phyloP scores from a whole-genome alignment of 2,113 vertebrate genomes.

The Apaloderma vittatum region DNA sequence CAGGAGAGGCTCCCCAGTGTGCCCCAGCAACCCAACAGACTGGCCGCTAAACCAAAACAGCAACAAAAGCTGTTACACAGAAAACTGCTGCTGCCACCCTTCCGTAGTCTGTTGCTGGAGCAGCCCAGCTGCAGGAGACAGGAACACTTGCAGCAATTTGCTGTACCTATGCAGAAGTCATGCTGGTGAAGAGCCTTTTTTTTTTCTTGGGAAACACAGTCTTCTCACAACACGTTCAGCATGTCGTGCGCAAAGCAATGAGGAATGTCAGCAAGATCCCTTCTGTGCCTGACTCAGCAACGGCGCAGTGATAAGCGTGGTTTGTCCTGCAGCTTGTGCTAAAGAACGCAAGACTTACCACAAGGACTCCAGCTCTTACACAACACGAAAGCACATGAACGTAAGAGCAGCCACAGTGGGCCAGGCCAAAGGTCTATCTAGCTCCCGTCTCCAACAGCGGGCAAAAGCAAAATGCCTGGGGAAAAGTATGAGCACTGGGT shows the following conservation, averaged over 20 bases:
- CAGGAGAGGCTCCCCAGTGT: background rate
- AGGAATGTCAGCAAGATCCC: constrained; percentile 17
- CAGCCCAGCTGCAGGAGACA: background rate
- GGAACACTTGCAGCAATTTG: background rate
- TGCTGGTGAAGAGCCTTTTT: background rate
- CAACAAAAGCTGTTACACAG: background rate
- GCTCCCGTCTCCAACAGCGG: constrained; percentile 51
- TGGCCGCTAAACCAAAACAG: background rate
- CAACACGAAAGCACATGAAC: background rate
- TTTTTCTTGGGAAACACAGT: background rate
- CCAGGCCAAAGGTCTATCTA: constrained; percentile 67
- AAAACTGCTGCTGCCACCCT: background rate
- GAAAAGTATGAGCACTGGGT: constrained; percentile 61
- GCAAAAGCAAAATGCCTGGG: constrained; percentile 67
- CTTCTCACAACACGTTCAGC: background rate
- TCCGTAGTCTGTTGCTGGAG: background rate
- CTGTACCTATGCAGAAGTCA: background rate
- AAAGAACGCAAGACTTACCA: constrained; percentile 17
- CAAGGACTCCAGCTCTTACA: constrained; percentile 59
- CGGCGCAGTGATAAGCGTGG: background rate
- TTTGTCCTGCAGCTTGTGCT: constrained; percentile 16
- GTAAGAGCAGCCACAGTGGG: constrained; percentile 21
- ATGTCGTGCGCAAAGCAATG: background rate
- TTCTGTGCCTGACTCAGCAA: constrained; percentile 46
- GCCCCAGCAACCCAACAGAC: background rate